Conservation (phyloP, 2,888 invertebrate species). For the Drosophila infuscata region DNA sequence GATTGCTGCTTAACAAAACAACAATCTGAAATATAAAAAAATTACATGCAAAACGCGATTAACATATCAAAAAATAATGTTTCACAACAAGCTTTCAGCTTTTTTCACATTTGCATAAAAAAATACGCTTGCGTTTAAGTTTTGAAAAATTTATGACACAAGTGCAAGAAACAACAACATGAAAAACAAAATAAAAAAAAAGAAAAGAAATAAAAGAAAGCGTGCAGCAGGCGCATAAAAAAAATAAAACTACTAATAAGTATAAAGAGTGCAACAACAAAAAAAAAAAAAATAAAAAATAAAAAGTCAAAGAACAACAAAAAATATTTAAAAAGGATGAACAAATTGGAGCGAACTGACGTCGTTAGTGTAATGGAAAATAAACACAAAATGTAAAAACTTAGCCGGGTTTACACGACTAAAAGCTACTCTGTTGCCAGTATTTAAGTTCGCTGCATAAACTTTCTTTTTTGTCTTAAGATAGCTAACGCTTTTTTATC, state of each 20-base stretch:
- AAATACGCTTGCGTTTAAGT: conserved; percentile 57
- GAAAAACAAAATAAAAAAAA: conserved; percentile 14
- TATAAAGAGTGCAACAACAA: conserved; percentile 50
- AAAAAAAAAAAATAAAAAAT: conserved; percentile 32
- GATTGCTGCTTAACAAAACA: conserved; percentile 62
- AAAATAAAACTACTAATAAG: conserved; percentile 65
- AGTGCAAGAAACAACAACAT: conserved; percentile 53
- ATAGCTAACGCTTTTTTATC: background rate
- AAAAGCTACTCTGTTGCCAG: background rate
- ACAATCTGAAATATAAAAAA: conserved; percentile 73
- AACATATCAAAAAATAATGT: conserved; percentile 76
- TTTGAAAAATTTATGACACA: conserved; percentile 68
- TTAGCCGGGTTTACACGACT: background rate
- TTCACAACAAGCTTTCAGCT: conserved; percentile 68
- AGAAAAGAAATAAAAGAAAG: conserved; percentile 22
- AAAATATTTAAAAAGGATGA: conserved; percentile 7
- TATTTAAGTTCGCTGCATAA: background rate
- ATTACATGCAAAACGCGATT: conserved; percentile 76
- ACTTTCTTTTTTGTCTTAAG: background rate
- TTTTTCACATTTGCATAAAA: conserved; percentile 40
- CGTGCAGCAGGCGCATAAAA: conserved; percentile 71
- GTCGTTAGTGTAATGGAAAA: conserved; percentile 46
- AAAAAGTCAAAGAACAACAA: conserved; percentile 18
- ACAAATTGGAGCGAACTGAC: conserved; percentile 50
- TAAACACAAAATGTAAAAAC: background rate